phyloP scores from a whole-genome alignment of 1,140 invertebrate genomes.

The Acyrthosiphon pisum region DNA sequence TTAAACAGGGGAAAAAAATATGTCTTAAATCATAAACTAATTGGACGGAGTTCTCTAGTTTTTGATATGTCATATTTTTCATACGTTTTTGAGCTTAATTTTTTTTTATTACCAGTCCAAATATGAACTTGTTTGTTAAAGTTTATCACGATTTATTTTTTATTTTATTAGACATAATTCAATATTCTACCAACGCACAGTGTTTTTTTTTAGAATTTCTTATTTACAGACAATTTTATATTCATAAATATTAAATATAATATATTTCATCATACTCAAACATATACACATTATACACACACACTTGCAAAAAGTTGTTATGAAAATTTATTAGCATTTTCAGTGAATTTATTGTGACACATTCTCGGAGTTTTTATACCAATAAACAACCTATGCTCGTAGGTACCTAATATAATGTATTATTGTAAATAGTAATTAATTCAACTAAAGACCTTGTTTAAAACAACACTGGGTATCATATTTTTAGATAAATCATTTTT shows the following conservation, averaged over 20 bases:
- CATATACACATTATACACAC: neutral
- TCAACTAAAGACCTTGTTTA: neutral
- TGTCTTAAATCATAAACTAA: slow-evolving; percentile 17
- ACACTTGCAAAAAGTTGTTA: slow-evolving; percentile 11
- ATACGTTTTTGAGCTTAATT: neutral
- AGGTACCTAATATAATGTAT: neutral
- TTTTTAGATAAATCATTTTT: slow-evolving; percentile 37
- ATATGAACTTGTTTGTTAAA: neutral
- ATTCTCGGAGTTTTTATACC: neutral
- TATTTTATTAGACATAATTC: neutral
- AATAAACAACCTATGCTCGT: slow-evolving; percentile 18
- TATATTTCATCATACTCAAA: slow-evolving; percentile 5
- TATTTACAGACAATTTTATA: neutral
- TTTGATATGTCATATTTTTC: slow-evolving; percentile 6
- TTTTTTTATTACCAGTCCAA: neutral
- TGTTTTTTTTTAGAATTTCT: slow-evolving; percentile 2
- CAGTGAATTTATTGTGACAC: slow-evolving; percentile 26
- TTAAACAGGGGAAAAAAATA: neutral
- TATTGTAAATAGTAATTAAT: slow-evolving; percentile 37
- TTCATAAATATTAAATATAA: slow-evolving; percentile 4
- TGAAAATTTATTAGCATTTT: slow-evolving; percentile 36
- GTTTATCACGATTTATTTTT: neutral
- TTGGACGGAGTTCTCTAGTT: slow-evolving; percentile 16
- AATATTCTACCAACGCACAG: neutral
- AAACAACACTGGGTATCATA: neutral